Conservation (phyloP, 2,797 vertebrate species). For the Antennarius maculatus region DNA sequence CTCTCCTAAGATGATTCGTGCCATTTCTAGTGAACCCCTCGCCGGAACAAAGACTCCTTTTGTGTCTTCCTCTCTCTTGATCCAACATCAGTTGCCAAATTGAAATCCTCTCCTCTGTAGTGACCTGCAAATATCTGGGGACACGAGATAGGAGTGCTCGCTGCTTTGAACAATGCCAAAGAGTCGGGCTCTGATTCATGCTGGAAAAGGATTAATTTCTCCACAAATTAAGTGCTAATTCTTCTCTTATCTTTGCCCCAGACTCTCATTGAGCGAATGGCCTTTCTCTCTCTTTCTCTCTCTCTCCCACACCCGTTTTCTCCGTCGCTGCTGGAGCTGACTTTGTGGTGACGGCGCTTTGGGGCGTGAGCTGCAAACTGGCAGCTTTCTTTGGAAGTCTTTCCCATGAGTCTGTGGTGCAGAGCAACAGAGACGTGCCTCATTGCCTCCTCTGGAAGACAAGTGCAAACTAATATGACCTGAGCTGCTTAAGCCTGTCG, state of each 20-base stretch:
- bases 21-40: slow-evolving; percentile 60
- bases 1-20: slow-evolving; percentile 56
- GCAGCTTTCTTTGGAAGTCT: slow-evolving; percentile 32
- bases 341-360: slow-evolving; percentile 46
- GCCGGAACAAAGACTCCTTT: slow-evolving; percentile 68
- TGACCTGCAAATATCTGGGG: slow-evolving; percentile 81
- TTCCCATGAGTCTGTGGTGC: slow-evolving; percentile 43
- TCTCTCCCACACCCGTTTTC: slow-evolving; percentile 19
- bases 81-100: slow-evolving; percentile 75
- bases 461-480: slow-evolving; percentile 46
- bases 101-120: slow-evolving; percentile 76
- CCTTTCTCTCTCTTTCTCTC: slow-evolving; percentile 54
- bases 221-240: slow-evolving; percentile 82
- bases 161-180: slow-evolving; percentile 72
- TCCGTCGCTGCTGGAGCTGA: slow-evolving; percentile 38
- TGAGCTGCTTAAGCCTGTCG: slow-evolving; percentile 58
- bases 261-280: slow-evolving; percentile 69
- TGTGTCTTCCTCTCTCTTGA: slow-evolving; percentile 60
- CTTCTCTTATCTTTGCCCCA: slow-evolving; percentile 77
- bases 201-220: slow-evolving; percentile 82
- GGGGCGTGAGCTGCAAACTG: slow-evolving; percentile 33
- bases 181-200: slow-evolving; percentile 69
- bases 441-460: slow-evolving; percentile 48
- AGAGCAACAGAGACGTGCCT: slow-evolving; percentile 50
- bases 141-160: slow-evolving; percentile 73